These are phyloP conservation scores for Toxotes chatareus DNA, from an alignment of 2,113 vertebrate species.

Conservation along the genomic window DNA sequence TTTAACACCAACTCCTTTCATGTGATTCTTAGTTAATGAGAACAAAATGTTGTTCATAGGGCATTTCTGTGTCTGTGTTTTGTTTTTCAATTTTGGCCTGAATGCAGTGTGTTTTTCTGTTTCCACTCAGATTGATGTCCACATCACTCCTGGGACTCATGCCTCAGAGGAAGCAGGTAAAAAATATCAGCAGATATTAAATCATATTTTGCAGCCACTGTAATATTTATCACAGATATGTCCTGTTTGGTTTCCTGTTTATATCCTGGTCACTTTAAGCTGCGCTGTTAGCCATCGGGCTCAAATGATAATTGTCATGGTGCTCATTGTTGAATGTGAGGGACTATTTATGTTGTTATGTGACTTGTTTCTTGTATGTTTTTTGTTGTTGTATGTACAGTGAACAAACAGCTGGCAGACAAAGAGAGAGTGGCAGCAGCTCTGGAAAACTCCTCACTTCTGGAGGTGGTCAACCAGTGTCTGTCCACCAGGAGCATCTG, in stretches of 20 bases:
- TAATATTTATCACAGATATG: neutral
- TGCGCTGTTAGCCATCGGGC: neutral
- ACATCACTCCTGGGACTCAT: constrained; percentile 94
- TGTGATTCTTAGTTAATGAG: neutral
- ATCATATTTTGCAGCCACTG: neutral
- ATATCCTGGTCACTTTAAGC: neutral
- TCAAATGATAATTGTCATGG: too few relatives aligned
- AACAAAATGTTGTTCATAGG: neutral
- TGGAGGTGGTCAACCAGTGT: constrained; percentile 99
- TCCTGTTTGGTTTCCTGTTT: neutral
- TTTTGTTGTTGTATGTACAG: constrained; percentile 73
- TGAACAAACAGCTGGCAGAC: constrained; percentile 98
- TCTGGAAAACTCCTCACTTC: constrained; percentile 93
- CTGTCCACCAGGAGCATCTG: constrained; percentile 82
- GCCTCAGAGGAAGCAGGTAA: constrained; percentile 93
- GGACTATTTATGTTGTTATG: neutral
- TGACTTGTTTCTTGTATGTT: neutral
- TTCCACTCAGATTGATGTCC: constrained; percentile 92
- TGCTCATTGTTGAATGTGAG: neutral
- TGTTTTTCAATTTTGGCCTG: neutral
- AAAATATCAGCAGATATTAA: neutral
- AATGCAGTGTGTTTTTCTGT: constrained; percentile 11
- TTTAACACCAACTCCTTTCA: neutral
- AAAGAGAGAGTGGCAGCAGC: constrained; percentile 98
- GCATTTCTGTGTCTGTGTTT: neutral